Evolutionary conservation across 2,888 invertebrate genomes (phyloP), one percentile per base, ranked within the genome.

Genomic region (Eretmocerus hayati): DNA sequence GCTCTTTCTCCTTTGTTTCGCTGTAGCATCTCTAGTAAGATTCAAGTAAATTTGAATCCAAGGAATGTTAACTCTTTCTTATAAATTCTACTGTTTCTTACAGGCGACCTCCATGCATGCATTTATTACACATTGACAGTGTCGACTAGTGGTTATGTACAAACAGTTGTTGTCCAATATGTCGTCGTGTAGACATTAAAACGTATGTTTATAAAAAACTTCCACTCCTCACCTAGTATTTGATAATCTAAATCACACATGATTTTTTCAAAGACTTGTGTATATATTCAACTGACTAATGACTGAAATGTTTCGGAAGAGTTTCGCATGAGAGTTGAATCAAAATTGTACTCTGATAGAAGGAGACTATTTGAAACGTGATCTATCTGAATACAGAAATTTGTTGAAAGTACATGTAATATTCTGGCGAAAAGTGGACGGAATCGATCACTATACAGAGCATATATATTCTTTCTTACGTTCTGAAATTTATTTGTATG

Each of bases 121-220:
- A 93, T 74, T 78, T 92, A 58, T 93, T 92, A 73, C 93, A 93
- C 73, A 85, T 88, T 70, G 88, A 88, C 66, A 94, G 93, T 70
- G 92, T 94, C 55, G 93, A 93, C 73, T 90, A 89, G 70, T 94
- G 93, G 93, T 79, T 94, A 58, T 81, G 84, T 58, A 87, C 88
- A 62, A 92, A 90, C 75, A 92, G 92, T 70, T 86, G 89, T 65
- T 94, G 93, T 72, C 93, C 93, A 11, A 91, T 93, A 59, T 93
- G 93, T 72, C n/a, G n/a, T n/a, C 85, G 93, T 49, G 89, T 92
- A 45, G 90, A 91, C 72, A 91, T 91, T 61, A 90, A 91, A 69
- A 87, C 87, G 5, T 83, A 83, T 71, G 78, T 84, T 66, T 84
- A 82, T 50, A 69, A 70, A 56, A 50, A 53, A 18, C 38, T 50